Base-by-base conservation (phyloP, 2,797 vertebrate genomes). In the Leptatherina wallacei region DNA sequence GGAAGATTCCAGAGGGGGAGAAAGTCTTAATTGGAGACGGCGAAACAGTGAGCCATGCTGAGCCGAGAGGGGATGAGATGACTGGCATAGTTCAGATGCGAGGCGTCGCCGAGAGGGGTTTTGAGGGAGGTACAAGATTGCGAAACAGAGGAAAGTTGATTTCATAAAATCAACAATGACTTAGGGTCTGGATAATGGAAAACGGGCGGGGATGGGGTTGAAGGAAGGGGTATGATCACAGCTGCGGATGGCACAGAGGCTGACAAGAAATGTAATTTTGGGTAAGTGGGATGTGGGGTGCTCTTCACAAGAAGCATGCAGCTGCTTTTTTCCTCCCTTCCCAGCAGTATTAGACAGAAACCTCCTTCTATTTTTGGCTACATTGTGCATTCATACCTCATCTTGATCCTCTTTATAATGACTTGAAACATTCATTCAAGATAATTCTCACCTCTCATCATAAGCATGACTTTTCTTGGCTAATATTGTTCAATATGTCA, bases 141-240 rank as follows among this genome's bases (percentile, higher is more conserved):
- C 64, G 32, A 62, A 63, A 61, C 36, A 11, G 42, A 58, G 54
- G 66, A 35, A 61, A 69, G 80, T 78, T 83, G 57, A 91, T 91
- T 92, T 88, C 56, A 80, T 77, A 84, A 91, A 92, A 89, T 81
- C 83, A 90, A 88, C 88, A 89, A 71, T 75, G 81, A 84, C 85
- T 86, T 54, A 65, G 71, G 70, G 80, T 82, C 42, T 73, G 64
- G 79, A 56, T 71, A 78, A 68, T 61, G 69, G 64, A 65, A 62
- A 77, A 74, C 5, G 52, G 63, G 33, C n/a, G 32, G 27, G 38
- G 56, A 20, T 8, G 62, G 33, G 33, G 30, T 16, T 65, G 66
- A 63, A 32, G 67, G 73, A 57, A 65, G 68, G 3, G 14, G 73
- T 0, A 33, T 42, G 56, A 82, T 85, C 78, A 73, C 88, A 91